These are phyloP conservation scores for Natator depressus DNA, from an alignment of 2,113 vertebrate genomes.

Conservation along the genomic window DNA sequence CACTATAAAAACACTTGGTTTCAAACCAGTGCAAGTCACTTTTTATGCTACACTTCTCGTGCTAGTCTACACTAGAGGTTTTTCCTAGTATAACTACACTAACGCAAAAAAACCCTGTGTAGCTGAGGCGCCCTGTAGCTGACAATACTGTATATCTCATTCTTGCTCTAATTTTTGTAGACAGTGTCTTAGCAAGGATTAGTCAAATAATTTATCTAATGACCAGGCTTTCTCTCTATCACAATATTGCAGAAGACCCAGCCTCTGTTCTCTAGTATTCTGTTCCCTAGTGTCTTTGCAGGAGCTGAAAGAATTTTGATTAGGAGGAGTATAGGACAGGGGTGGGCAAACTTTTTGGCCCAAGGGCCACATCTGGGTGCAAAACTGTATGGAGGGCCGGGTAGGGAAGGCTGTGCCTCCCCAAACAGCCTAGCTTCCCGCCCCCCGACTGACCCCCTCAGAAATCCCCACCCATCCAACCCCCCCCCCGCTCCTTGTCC, in stretches of 20 bases:
- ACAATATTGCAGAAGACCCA: background rate
- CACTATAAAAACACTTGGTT: background rate
- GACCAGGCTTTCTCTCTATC: background rate
- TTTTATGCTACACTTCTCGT: fast-evolving
- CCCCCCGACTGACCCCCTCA: no score
- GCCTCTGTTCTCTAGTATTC: background rate
- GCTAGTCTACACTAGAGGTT: background rate
- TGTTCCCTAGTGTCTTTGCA: fast-evolving
- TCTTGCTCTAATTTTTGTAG: background rate
- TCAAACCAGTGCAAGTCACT: background rate
- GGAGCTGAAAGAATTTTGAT: background rate
- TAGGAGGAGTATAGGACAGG: background rate
- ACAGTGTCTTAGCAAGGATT: background rate
- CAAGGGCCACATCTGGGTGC: no score
- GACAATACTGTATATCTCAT: background rate
- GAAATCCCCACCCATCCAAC: no score
- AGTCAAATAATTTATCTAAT: constrained; percentile 6
- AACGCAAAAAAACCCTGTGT: background rate
- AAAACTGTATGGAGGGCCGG: no score
- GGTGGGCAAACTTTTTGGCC: no score
- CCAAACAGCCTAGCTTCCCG: no score
- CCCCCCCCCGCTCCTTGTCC: no score
- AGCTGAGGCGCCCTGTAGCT: background rate
- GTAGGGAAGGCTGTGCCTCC: no score
- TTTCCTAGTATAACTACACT: background rate